Percentiles rank a stretch among this genome's conserved stretches.
Evolutionary conservation across 2,888 invertebrate genomes (phyloP).

Genomic region (Salticus scenicus): DNA sequence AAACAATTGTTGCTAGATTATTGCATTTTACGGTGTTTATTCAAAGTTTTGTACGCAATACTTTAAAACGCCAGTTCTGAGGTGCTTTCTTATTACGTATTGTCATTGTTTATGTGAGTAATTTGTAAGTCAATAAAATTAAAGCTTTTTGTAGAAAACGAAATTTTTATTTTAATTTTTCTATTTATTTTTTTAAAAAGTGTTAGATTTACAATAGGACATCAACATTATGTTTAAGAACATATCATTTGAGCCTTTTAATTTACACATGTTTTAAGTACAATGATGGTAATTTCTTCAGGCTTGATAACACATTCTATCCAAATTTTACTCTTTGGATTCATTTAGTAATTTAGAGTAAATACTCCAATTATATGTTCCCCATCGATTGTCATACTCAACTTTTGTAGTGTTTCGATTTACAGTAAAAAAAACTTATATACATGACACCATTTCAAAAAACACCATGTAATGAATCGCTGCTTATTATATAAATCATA

Average conservation of each 20-base stretch:
- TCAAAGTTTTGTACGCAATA: too few relatives aligned
- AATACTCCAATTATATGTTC: conserved; percentile 37
- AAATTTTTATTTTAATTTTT: conserved; percentile 59
- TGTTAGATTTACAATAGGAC: conserved; percentile 66
- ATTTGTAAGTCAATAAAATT: not conserved
- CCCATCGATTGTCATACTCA: conserved; percentile 62
- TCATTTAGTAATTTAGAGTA: not conserved
- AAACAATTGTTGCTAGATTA: too few relatives aligned
- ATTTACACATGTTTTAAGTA: conserved; percentile 28
- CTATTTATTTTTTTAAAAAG: conserved; percentile 61
- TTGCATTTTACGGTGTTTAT: too few relatives aligned
- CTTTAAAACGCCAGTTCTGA: too few relatives aligned
- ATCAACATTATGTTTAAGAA: conserved; percentile 65
- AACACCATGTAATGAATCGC: conserved; percentile 22
- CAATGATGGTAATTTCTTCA: not conserved
- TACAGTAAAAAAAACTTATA: conserved; percentile 41
- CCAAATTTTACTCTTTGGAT: not conserved
- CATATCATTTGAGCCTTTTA: conserved; percentile 66
- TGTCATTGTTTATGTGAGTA: too few relatives aligned
- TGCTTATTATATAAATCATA: conserved; percentile 50
- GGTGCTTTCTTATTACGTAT: too few relatives aligned
- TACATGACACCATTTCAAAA: conserved; percentile 43
- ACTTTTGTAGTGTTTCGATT: conserved; percentile 37
- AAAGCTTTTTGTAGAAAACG: conserved; percentile 33
- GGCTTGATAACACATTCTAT: not conserved